Percentiles rank a stretch among this genome's conserved stretches.
phyloP scores from a whole-genome alignment of 2,888 invertebrate genomes.

The Maniola hyperantus region DNA sequence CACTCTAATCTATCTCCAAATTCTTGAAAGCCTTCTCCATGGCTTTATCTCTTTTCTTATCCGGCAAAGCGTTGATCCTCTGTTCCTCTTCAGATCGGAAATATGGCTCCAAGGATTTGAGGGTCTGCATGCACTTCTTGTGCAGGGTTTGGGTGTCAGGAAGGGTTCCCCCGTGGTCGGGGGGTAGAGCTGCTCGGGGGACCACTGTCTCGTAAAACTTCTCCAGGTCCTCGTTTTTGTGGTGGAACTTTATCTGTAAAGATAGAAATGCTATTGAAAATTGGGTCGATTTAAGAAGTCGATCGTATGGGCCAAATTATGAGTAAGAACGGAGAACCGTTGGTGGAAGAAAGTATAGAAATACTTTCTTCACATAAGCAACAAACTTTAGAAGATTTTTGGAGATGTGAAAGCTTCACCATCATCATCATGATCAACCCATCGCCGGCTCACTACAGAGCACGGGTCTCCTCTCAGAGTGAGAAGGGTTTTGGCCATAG shows the following conservation, averaged over 20 bases:
- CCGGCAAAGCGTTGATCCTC: slow-evolving; percentile 64
- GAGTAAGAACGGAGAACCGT: too few species aligned
- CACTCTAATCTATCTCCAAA: slow-evolving; percentile 84
- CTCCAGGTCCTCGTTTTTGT: slow-evolving; percentile 78
- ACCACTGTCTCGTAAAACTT: slow-evolving; percentile 81
- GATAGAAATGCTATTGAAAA: background rate
- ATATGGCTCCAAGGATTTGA: slow-evolving; percentile 62
- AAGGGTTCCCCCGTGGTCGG: slow-evolving; percentile 84
- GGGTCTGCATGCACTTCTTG: slow-evolving; percentile 66
- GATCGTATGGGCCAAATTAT: too few species aligned
- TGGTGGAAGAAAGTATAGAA: too few species aligned
- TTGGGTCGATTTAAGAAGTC: too few species aligned
- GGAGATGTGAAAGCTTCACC: too few species aligned
- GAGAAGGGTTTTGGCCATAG: too few species aligned
- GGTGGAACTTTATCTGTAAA: slow-evolving; percentile 84
- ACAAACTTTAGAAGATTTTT: too few species aligned
- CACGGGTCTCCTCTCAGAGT: too few species aligned
- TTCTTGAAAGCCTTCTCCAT: slow-evolving; percentile 88
- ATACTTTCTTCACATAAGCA: too few species aligned
- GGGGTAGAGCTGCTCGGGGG: slow-evolving; percentile 81
- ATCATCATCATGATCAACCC: too few species aligned
- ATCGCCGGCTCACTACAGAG: too few species aligned
- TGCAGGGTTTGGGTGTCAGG: slow-evolving; percentile 73
- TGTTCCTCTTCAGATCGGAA: slow-evolving; percentile 73
- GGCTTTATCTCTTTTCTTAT: slow-evolving; percentile 76